phyloP scores from a whole-genome alignment of 2,113 vertebrate species.

The Speoplatyrhinus poulsoni region DNA sequence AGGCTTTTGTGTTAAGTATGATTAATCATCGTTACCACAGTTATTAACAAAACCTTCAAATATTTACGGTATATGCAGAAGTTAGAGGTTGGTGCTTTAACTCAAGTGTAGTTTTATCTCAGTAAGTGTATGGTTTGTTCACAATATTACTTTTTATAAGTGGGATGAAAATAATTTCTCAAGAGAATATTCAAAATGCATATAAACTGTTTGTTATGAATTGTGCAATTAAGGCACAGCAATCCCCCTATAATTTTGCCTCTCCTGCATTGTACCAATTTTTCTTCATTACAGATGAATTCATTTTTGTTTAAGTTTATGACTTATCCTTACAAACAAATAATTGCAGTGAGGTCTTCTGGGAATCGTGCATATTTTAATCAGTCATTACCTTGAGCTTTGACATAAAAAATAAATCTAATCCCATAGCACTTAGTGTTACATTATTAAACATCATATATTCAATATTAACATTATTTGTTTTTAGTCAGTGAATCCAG shows the following conservation, averaged over 20 bases:
- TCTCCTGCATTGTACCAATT: slow-evolving; percentile 42
- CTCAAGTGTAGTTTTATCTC: too few relatives aligned
- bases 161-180: slow-evolving; percentile 31
- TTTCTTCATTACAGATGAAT: slow-evolving; percentile 71
- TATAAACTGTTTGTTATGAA: slow-evolving; percentile 50
- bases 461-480: slow-evolving; percentile 66
- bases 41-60: slow-evolving; percentile 16
- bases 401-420: slow-evolving; percentile 51
- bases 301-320: slow-evolving; percentile 64
- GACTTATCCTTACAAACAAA: slow-evolving; percentile 71
- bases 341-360: slow-evolving; percentile 53
- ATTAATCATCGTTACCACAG: slow-evolving; percentile 15
- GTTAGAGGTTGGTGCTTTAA: too few relatives aligned
- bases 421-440: too few relatives aligned
- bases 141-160: slow-evolving; percentile 9
- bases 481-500: slow-evolving; percentile 26
- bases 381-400: slow-evolving; percentile 68
- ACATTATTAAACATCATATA: slow-evolving; percentile 25
- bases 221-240: slow-evolving; percentile 60
- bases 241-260: slow-evolving; percentile 52
- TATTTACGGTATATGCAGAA: slow-evolving; percentile 2
- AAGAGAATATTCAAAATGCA: slow-evolving; percentile 30
- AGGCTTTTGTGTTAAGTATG: slow-evolving; percentile 14
- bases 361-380: slow-evolving; percentile 60
- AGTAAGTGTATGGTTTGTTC: too few relatives aligned